Evolutionary conservation across 2,113 vertebrate genomes (phyloP), one percentile per base, ranked within the genome.

Genomic region (Boulengerochromis microlepis): DNA sequence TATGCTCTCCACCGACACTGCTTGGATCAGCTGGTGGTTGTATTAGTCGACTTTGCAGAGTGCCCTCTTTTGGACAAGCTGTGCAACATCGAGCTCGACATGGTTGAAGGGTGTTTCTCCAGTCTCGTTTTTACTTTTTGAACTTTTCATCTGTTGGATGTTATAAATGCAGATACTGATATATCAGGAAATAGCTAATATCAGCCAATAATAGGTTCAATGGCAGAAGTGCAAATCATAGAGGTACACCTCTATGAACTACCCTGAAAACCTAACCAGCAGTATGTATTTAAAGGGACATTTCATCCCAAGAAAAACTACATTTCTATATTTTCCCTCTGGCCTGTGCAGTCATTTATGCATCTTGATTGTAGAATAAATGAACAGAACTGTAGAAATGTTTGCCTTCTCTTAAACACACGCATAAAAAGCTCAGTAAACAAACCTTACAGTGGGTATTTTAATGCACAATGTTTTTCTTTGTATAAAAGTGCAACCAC

Each of bases 1-100:
- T 47, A 76, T 18, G 24, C 24, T 76, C 71, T 50, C 42, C 42
- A 18, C 4, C 1, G 0, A 19, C 6, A 1, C 24, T 19, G 42
- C 3, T 78, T 2, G 1, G 16, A 50, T 78, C 42, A 50, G 16
- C 71, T 78, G 71, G 42, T 47, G 16, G 35, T 71, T 42, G 66
- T 42, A 47, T 76, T 47, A 50, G 10, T 47, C 4, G 24, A 42
- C 22, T 26, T 29, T 74, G 5, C 40, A 45, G 13, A 74, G 5
- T 6, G 15, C 69, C 8, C 40, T 74, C 15, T 45, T 45, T 10
- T 74, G 69, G 22, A 74, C 15, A 5, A 26, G 9, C 40, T 74
- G 24, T 45, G 69, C 38, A 26, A 47, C 22, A 26, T 26, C 3
- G 10, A 45, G 9, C 22, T 29, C 15, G 1, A 18, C 22, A 2